Evolutionary conservation across 2,888 invertebrate species (phyloP), one percentile per base, ranked within the genome.

Genomic region (Dolomedes plantarius): DNA sequence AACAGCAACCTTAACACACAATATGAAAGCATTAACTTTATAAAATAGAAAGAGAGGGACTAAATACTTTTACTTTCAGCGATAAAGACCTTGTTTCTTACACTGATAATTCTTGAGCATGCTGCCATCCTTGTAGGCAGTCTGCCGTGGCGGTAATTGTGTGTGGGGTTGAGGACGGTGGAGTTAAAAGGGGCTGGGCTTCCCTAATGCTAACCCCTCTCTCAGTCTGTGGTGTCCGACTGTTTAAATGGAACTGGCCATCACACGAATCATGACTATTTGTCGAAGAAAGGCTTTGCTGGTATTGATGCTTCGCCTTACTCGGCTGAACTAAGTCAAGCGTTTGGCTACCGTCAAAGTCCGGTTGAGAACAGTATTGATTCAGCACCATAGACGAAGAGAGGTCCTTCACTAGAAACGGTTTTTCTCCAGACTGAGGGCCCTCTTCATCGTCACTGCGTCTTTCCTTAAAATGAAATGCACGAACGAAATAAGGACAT

Each of bases 31-130:
- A n/a, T n/a, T n/a, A n/a, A n/a, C n/a, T n/a, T n/a, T n/a, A n/a
- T n/a, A n/a, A n/a, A n/a, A n/a, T n/a, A n/a, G n/a, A n/a, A n/a
- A n/a, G n/a, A n/a, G n/a, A n/a, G n/a, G n/a, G n/a, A n/a, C n/a
- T n/a, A n/a, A n/a, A n/a, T n/a, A n/a, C n/a, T n/a, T n/a, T n/a
- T n/a, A n/a, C n/a, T n/a, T n/a, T n/a, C n/a, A n/a, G n/a, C n/a
- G n/a, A n/a, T n/a, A n/a, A n/a, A n/a, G n/a, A n/a, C n/a, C n/a
- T n/a, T n/a, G n/a, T 56, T 56, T 56, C 36, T 23, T 77, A 85
- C 83, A 85, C 83, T n/a, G 83, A 77, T 77, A 85, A 73, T 50
- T 85, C 83, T 85, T 85, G 83, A 56, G 77, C 65, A 41, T 77
- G 77, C 2, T 76, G 77, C 77, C 83, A 85, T n/a, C 82, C 75